A percentile compares a stretch with the other conserved stretches of the same genome.
phyloP scores from a whole-genome alignment of 1,140 invertebrate species.

The Tenebrio molitor region DNA sequence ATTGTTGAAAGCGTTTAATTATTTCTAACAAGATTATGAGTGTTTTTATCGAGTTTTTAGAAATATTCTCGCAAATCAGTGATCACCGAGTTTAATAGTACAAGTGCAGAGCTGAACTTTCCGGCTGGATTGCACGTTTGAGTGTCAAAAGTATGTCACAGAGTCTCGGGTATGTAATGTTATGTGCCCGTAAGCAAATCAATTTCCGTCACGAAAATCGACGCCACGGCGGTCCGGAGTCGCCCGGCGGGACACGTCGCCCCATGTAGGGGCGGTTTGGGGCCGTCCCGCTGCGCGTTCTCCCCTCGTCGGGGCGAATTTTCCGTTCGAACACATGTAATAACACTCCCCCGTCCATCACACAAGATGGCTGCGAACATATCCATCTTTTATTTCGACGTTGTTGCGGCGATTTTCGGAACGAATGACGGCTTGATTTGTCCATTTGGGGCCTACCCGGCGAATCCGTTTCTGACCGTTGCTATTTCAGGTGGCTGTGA shows the following conservation, averaged over 20 bases:
- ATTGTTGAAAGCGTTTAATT: conserved; percentile 67
- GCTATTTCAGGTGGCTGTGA: conserved; percentile 9
- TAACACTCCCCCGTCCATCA: conserved; percentile 66
- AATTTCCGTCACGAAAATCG: conserved; percentile 57
- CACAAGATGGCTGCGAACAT: conserved; percentile 67
- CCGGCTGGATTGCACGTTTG: conserved; percentile 50
- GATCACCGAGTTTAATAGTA: conserved; percentile 54
- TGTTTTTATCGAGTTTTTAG: conserved; percentile 63
- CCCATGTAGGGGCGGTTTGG: no score
- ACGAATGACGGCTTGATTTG: conserved; percentile 28
- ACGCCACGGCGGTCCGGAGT: background rate
- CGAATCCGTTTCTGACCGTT: background rate
- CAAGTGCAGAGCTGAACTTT: conserved; percentile 53
- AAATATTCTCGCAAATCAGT: conserved; percentile 57
- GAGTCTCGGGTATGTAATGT: conserved; percentile 67
- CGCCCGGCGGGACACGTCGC: no score
- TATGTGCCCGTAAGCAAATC: conserved; percentile 65
- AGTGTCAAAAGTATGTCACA: conserved; percentile 67
- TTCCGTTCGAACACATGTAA: conserved; percentile 65
- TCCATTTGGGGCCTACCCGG: background rate
- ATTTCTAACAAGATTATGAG: conserved; percentile 66
- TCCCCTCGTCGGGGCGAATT: conserved; percentile 31
- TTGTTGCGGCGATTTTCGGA: conserved; percentile 48
- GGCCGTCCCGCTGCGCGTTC: background rate
- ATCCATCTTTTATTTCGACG: conserved; percentile 59